Percentiles rank a stretch among this genome's conserved stretches.
Conservation (phyloP, 2,888 invertebrate species). For the Leucophenga maculata region DNA sequence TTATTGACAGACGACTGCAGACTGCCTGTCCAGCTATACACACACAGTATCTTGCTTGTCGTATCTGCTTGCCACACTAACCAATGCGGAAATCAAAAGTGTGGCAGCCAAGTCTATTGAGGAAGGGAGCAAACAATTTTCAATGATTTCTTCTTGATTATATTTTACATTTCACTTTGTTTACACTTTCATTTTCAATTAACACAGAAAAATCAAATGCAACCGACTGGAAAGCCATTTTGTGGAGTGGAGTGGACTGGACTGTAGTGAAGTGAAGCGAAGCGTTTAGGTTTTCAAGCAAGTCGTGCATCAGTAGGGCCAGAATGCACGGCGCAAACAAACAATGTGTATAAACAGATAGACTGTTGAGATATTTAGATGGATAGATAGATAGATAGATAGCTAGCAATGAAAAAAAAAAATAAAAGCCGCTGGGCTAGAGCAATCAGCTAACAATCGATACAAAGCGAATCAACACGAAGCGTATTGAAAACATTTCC, state of each 20-base stretch:
- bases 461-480: neutral
- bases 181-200: conserved; percentile 63
- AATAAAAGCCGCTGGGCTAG: neutral
- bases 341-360: conserved; percentile 5
- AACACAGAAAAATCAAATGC: conserved; percentile 35
- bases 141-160: conserved; percentile 17
- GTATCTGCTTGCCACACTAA: too few species aligned
- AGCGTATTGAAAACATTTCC: conserved; percentile 8
- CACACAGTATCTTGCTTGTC: neutral
- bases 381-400: neutral
- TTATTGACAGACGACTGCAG: conserved; percentile 17
- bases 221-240: conserved; percentile 11
- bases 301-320: neutral
- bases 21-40: neutral
- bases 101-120: conserved; percentile 36
- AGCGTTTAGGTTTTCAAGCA: too few species aligned
- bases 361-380: too few species aligned
- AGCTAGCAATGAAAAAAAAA: neutral
- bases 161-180: conserved; percentile 36
- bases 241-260: neutral
- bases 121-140: conserved; percentile 11
- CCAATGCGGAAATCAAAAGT: conserved; percentile 60
- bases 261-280: neutral
- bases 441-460: conserved; percentile 2
- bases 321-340: conserved; percentile 18